Base-by-base conservation (phyloP, 2,113 vertebrate genomes). In the Megaceryle maxima region DNA sequence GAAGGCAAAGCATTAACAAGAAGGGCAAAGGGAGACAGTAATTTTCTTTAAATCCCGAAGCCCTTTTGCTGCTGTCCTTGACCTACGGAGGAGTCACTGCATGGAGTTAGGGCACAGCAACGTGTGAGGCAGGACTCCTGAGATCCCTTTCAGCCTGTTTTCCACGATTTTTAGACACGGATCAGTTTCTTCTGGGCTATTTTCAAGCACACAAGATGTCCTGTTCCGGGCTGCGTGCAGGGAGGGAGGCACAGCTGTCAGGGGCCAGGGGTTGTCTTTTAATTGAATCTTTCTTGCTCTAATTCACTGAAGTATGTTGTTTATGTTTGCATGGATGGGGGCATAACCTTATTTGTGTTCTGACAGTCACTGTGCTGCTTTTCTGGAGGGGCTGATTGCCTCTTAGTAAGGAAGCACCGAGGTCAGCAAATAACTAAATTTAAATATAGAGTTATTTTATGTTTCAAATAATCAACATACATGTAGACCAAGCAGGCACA, bases 261-360 rank as follows among this genome's bases (percentile, higher is more conserved):
- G 80, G 41, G 81, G 74, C 73, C 77, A 91, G 87, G 48, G n/a
- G 70, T 93, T 86, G 70, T 18, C 87, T 94, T 90, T 93, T 94
- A 92, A 94, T 90, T 96, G 56, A 90, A 93, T 96, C 83, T 96
- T 93, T 93, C 88, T 96, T 95, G 90, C 94, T 96, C 92, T 93
- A 92, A 81, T 95, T 96, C 96, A 96, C 94, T 88, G 79, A 91
- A 95, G 82, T 87, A 33, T 70, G 85, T 55, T 90, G 93, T 94
- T 93, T 94, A n/a, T 92, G 24, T 96, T 96, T 96, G 68, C 60
- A 56, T 28, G 73, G 73, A 72, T 67, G 73, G 76, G 46, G 75
- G 14, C 86, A 96, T 33, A 96, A 92, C 68, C n/a, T 96, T 50
- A 83, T 81, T 93, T 88, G 51, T 92, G 55, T 74, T 95, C 67